Evolutionary conservation across 2,113 vertebrate genomes (phyloP).

Genomic region (Clinocottus analis): DNA sequence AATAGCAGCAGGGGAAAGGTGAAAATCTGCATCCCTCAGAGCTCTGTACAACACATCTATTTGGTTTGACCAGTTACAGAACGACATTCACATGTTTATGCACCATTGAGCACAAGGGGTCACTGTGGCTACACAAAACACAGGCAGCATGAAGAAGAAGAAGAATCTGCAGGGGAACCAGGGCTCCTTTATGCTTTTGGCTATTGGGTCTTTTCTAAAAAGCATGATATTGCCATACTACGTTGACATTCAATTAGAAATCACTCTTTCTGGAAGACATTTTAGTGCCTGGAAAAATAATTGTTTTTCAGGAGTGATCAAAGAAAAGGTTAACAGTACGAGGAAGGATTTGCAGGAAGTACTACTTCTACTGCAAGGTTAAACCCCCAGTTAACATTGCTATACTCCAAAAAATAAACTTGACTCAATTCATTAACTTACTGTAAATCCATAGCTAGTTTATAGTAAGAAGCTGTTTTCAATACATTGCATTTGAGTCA

Average conservation of each 20-base stretch:
- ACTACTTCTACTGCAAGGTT: slow-evolving; percentile 41
- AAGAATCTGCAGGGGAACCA: slow-evolving; percentile 54
- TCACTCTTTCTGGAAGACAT: slow-evolving; percentile 75
- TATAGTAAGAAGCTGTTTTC: slow-evolving; percentile 8
- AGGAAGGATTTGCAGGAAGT: slow-evolving; percentile 17
- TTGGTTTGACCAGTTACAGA: slow-evolving; percentile 80
- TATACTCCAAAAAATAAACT: slow-evolving; percentile 9
- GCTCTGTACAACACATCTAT: slow-evolving; percentile 78
- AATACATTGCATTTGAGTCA: slow-evolving; percentile 40
- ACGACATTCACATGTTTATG: slow-evolving; percentile 80
- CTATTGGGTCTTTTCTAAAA: slow-evolving; percentile 59
- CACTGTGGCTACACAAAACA: slow-evolving; percentile 77
- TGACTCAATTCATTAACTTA: slow-evolving; percentile 4
- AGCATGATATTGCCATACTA: slow-evolving; percentile 67
- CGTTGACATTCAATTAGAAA: slow-evolving; percentile 47
- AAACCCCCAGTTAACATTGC: slow-evolving; percentile 23
- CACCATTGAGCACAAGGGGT: slow-evolving; percentile 82
- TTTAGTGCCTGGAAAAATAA: slow-evolving; percentile 61
- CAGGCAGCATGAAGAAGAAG: slow-evolving; percentile 60
- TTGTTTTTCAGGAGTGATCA: slow-evolving; percentile 21
- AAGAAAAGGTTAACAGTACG: slow-evolving; percentile 46
- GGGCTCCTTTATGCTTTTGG: slow-evolving; percentile 48
- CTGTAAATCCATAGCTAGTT: slow-evolving; percentile 26
- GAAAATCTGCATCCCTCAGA: slow-evolving; percentile 69
- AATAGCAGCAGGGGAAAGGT: slow-evolving; percentile 68